These are phyloP conservation scores for Chymomyza amoena DNA, from an alignment of 2,888 invertebrate genomes.

Conservation along the genomic window DNA sequence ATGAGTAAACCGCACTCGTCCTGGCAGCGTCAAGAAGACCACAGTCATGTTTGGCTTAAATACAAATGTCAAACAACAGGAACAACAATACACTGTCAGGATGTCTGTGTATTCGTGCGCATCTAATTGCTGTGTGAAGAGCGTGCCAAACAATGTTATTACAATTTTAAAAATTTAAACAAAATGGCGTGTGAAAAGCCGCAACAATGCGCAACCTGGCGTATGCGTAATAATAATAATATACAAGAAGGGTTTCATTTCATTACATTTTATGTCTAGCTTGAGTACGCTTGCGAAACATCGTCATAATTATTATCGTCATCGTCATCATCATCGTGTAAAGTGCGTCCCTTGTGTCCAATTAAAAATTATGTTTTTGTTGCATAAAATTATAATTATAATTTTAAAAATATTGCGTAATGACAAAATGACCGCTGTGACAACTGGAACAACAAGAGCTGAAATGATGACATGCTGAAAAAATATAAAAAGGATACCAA, in stretches of 20 bases:
- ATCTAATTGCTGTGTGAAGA: constrained; percentile 38
- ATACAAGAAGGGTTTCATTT: neutral
- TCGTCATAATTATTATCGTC: neutral
- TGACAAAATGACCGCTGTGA: neutral
- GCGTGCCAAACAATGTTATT: constrained; percentile 36
- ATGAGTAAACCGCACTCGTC: constrained; percentile 1
- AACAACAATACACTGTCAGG: neutral
- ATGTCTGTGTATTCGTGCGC: constrained; percentile 4
- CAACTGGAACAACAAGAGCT: neutral
- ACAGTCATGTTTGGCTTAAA: constrained; percentile 44
- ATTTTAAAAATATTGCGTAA: neutral
- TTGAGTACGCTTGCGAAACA: neutral
- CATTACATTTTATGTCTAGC: neutral
- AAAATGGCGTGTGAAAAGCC: constrained; percentile 47
- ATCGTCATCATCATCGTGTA: neutral
- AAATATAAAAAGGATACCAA: neutral
- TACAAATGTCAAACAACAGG: constrained; percentile 41
- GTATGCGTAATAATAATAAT: constrained; percentile 29
- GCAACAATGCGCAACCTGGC: constrained; percentile 26
- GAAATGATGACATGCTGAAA: neutral
- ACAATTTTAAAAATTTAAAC: constrained; percentile 39
- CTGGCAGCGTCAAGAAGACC: constrained; percentile 29
- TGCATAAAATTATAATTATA: neutral
- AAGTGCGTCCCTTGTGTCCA: constrained; percentile 54
- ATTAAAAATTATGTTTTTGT: constrained; percentile 62